These are phyloP conservation scores for Fopius arisanus DNA, from an alignment of 1,140 invertebrate genomes.

Conservation along the genomic window DNA sequence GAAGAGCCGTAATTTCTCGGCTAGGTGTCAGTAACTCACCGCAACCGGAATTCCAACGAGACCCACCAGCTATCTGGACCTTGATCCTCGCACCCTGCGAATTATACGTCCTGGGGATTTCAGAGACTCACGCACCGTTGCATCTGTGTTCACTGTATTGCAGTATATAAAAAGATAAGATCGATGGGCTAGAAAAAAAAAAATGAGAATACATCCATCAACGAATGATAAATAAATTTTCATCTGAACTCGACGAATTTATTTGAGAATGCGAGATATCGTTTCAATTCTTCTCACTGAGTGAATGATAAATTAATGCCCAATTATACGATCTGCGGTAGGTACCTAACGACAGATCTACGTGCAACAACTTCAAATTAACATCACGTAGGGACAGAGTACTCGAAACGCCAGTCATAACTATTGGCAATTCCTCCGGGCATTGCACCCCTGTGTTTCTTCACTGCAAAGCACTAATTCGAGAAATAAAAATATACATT, in stretches of 20 bases:
- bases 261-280: too few relatives aligned
- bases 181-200: not conserved
- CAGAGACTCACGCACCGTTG: not conserved
- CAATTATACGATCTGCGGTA: conserved; percentile 20
- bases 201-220: not conserved
- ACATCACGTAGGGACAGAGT: conserved; percentile 39
- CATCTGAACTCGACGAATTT: too few relatives aligned
- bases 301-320: not conserved
- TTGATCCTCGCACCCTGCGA: conserved; percentile 13
- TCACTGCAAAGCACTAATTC: not conserved
- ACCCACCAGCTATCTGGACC: conserved; percentile 10
- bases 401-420: conserved; percentile 39
- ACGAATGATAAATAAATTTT: not conserved
- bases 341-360: conserved; percentile 30
- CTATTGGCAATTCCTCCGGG: conserved; percentile 35
- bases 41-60: conserved; percentile 6
- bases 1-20: too few relatives aligned
- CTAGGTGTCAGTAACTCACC: not conserved
- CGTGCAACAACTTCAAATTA: conserved; percentile 37
- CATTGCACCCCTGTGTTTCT: conserved; percentile 28
- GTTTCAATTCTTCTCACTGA: too few relatives aligned
- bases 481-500: not conserved
- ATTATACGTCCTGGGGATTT: conserved; percentile 6
- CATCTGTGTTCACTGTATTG: not conserved
- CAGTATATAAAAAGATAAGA: not conserved